These are phyloP conservation scores for Haemorhous mexicanus DNA, from an alignment of 2,113 vertebrate species.

Conservation along the genomic window DNA sequence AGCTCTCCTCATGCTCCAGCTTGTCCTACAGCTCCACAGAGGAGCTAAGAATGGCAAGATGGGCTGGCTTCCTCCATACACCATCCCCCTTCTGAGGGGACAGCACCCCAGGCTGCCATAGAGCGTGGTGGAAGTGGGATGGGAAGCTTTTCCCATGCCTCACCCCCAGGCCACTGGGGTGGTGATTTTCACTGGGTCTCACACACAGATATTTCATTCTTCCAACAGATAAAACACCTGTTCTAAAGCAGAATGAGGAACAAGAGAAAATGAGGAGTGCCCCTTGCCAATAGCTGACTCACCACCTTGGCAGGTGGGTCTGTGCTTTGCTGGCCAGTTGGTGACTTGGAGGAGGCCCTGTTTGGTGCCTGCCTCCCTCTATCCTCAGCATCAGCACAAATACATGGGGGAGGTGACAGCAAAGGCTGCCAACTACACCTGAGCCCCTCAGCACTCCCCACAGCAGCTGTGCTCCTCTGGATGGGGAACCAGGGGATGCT, in stretches of 20 bases:
- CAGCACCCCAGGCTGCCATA: neutral
- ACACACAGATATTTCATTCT: neutral
- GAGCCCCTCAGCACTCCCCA: neutral
- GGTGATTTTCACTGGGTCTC: neutral
- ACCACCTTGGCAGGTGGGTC: neutral
- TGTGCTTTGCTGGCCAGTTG: neutral
- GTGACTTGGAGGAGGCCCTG: neutral
- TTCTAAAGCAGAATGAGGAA: neutral
- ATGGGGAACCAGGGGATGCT: neutral
- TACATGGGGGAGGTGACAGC: fast-evolving
- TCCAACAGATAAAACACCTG: neutral
- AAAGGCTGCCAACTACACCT: fast-evolving
- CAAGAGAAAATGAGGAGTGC: neutral
- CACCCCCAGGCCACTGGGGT: fast-evolving
- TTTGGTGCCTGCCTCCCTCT: neutral
- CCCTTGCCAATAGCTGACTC: neutral
- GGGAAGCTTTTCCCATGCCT: neutral
- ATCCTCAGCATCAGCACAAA: neutral
- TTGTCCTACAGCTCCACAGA: neutral
- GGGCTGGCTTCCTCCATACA: fast-evolving
- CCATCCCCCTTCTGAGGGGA: fast-evolving
- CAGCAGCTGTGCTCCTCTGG: neutral
- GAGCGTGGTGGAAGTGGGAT: neutral
- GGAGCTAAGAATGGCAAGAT: fast-evolving
- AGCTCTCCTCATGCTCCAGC: neutral